A percentile compares a stretch with the other conserved stretches of the same genome.
Evolutionary conservation across 1,140 invertebrate species (phyloP).

Genomic region (Nixonia krombeini): DNA sequence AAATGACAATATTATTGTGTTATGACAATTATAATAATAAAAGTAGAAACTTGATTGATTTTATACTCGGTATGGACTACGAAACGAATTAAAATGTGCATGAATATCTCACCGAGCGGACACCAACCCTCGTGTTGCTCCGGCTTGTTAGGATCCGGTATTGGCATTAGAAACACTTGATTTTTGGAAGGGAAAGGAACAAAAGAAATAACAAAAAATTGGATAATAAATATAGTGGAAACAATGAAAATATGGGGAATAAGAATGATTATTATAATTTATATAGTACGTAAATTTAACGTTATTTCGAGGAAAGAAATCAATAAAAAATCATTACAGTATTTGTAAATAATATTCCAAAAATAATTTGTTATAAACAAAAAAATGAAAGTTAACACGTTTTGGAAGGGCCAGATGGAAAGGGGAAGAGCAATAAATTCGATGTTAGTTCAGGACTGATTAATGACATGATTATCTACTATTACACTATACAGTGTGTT

Average conservation of each 20-base stretch:
- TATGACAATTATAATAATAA: constrained; percentile 5
- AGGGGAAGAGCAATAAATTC: constrained; percentile 50
- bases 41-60: constrained; percentile 3
- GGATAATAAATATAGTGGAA: constrained; percentile 43
- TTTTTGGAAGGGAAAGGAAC: constrained; percentile 47
- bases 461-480: constrained; percentile 49
- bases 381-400: constrained; percentile 27
- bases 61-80: constrained; percentile 46
- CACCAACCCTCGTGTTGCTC: constrained; percentile 91
- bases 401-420: constrained; percentile 28
- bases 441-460: constrained; percentile 56
- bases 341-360: constrained; percentile 34
- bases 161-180: constrained; percentile 81
- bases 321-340: constrained; percentile 7
- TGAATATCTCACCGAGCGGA: constrained; percentile 80
- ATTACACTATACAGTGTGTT: constrained; percentile 31
- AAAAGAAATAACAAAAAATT: constrained; percentile 22
- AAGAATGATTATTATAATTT: too few species aligned
- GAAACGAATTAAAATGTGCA: constrained; percentile 59
- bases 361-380: constrained; percentile 12
- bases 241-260: too few species aligned
- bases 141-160: constrained; percentile 86
- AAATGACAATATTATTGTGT: not conserved
- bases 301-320: constrained; percentile 24
- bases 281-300: too few species aligned